Evolutionary conservation across 2,888 invertebrate genomes (phyloP), one percentile per base, ranked within the genome.

Genomic region (Drosophila mimetica): DNA sequence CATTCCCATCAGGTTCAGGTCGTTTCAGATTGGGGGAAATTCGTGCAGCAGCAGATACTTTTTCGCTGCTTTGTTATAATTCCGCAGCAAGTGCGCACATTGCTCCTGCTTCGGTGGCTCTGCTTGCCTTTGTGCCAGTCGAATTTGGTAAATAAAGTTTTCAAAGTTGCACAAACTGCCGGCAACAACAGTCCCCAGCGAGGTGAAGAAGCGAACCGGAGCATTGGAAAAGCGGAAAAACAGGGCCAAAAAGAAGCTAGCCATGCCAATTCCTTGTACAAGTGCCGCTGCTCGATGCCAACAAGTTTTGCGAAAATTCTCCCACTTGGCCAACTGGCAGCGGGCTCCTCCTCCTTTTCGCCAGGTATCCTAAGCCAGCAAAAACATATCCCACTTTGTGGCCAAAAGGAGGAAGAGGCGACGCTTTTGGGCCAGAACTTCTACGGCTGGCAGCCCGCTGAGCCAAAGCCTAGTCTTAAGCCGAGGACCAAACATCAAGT

Each of bases 391-490:
- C 71, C 30, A 36, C 59, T 22, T 22, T 5, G 22, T 6, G 22
- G 22, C 5, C n/a, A n/a, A n/a, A n/a, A n/a, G n/a, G 5, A 5
- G 25, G 25, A 25, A 9, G 16, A 32, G 30, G 34, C 54, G 11
- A 28, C 39, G 25, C 34, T 11, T 11, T 51, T 36, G 36, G 25
- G 13, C 44, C 44, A 46, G 16, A 39, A 39, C 9, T 42, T 36
- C 22, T 18, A 34, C 36, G 22, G 28, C 25, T 9, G 36, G 37
- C 39, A 20, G 20, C 64, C 48, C 44, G 67, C 70, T 58, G 67
- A 51, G 80, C 84, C 72, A 75, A 83, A 86, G 81, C 85, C 87
- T 74, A 71, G 82, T 76, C 82, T 85, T 86, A 87, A 87, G 89
- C 85, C 84, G 75, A 76, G 78, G 79, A 73, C 79, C 84, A 78